Percentiles rank a stretch among this genome's conserved stretches.
Conservation (phyloP, 2,113 vertebrate genomes). For the Opisthocomus hoazin region DNA sequence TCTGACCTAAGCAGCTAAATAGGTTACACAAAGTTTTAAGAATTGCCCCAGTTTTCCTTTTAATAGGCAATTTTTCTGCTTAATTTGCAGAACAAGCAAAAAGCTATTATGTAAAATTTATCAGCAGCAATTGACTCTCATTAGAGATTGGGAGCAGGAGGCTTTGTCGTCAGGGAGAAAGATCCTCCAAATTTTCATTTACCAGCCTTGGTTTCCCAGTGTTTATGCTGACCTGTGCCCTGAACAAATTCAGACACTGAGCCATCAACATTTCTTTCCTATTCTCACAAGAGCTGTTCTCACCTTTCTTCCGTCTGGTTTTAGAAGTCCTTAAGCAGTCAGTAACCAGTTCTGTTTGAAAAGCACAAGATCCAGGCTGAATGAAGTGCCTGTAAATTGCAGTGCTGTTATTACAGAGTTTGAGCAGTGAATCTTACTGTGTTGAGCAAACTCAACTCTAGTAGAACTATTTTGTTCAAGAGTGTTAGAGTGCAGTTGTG, state of each 20-base stretch:
- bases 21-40: conserved; percentile 39
- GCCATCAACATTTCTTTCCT: background rate
- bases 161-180: background rate
- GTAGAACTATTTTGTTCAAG: background rate
- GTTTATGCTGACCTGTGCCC: background rate
- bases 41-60: conserved; percentile 43
- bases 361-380: background rate
- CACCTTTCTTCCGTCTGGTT: background rate
- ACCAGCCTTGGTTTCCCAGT: background rate
- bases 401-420: background rate
- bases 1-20: conserved; percentile 56
- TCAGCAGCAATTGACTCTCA: conserved; percentile 54
- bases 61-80: conserved; percentile 61
- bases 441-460: background rate
- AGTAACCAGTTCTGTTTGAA: background rate
- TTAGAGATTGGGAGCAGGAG: conserved; percentile 6
- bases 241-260: background rate
- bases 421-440: background rate
- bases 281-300: background rate
- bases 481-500: background rate
- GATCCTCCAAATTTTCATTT: background rate
- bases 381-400: background rate
- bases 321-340: background rate
- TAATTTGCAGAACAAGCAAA: conserved; percentile 68
- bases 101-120: conserved; percentile 57